These are phyloP conservation scores for Pteronotus mesoamericanus DNA, from an alignment of 2,797 vertebrate species.

Conservation along the genomic window DNA sequence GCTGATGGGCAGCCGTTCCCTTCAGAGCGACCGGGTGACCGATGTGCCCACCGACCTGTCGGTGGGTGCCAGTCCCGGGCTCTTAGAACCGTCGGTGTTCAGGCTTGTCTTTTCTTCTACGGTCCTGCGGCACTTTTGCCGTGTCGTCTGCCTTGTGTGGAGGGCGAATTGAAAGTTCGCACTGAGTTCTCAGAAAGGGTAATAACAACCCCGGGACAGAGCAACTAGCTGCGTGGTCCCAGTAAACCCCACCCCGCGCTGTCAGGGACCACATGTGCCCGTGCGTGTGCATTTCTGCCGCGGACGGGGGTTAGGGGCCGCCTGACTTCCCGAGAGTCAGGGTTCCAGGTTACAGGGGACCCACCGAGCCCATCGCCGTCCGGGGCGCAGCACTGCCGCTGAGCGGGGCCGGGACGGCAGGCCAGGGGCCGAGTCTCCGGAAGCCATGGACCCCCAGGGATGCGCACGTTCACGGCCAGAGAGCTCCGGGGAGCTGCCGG, in stretches of 20 bases:
- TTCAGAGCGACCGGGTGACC: slow-evolving; percentile 62
- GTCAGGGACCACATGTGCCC: neutral
- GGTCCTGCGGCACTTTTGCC: rapidly evolving
- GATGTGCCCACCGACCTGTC: slow-evolving; percentile 67
- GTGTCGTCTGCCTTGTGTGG: neutral
- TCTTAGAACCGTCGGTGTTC: neutral
- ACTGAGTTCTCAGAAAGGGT: neutral
- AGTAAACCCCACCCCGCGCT: neutral
- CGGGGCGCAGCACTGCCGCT: neutral
- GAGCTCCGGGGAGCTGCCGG: neutral
- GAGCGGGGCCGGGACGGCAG: no score
- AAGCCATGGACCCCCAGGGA: rapidly evolving
- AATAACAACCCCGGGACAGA: neutral
- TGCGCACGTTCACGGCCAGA: neutral
- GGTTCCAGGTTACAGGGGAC: rapidly evolving
- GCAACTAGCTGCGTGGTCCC: neutral
- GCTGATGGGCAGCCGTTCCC: slow-evolving; percentile 72
- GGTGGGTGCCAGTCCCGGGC: slow-evolving; percentile 56
- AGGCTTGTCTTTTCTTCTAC: no score
- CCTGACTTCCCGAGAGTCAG: neutral
- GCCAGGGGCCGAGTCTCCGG: no score
- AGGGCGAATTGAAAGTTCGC: neutral
- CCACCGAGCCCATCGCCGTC: neutral
- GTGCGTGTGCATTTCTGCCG: no score
- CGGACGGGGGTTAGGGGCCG: neutral